Percentiles rank a stretch among this genome's conserved stretches.
Evolutionary conservation across 2,113 vertebrate genomes (phyloP).

Genomic region (Enhydra lutris): DNA sequence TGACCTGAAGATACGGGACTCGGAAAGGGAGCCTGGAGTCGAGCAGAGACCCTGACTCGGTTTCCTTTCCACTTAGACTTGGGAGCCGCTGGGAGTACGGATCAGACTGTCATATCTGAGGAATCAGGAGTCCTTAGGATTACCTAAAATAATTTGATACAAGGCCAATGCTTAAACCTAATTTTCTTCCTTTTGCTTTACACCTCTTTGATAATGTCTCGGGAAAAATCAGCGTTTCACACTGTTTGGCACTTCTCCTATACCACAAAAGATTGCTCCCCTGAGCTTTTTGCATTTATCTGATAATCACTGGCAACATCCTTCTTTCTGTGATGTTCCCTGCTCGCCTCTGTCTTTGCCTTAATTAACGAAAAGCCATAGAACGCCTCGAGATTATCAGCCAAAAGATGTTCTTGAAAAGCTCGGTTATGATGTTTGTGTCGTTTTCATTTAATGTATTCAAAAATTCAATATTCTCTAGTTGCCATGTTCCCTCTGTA

Average conservation of each 20-base stretch:
- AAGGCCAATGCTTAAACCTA: neutral
- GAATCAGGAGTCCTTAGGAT: neutral
- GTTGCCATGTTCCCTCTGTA: conserved; percentile 2
- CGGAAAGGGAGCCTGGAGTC: neutral
- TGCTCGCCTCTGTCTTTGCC: conserved; percentile 18
- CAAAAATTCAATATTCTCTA: conserved; percentile 10
- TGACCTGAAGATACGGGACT: neutral
- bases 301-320: conserved; percentile 30
- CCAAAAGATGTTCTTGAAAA: conserved; percentile 57
- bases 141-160: neutral
- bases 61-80: neutral
- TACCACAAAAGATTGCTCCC: conserved; percentile 32
- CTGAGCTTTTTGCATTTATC: conserved; percentile 54
- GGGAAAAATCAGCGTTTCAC: neutral
- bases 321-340: conserved; percentile 22
- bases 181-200: neutral
- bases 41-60: neutral
- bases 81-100: neutral
- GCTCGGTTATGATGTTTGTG: neutral
- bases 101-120: neutral
- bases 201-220: neutral
- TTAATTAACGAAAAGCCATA: conserved; percentile 31
- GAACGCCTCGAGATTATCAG: conserved; percentile 18
- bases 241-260: neutral
- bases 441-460: conserved; percentile 27